Evolutionary conservation across 1,140 invertebrate genomes (phyloP).

Genomic region (Penaeus chinensis): DNA sequence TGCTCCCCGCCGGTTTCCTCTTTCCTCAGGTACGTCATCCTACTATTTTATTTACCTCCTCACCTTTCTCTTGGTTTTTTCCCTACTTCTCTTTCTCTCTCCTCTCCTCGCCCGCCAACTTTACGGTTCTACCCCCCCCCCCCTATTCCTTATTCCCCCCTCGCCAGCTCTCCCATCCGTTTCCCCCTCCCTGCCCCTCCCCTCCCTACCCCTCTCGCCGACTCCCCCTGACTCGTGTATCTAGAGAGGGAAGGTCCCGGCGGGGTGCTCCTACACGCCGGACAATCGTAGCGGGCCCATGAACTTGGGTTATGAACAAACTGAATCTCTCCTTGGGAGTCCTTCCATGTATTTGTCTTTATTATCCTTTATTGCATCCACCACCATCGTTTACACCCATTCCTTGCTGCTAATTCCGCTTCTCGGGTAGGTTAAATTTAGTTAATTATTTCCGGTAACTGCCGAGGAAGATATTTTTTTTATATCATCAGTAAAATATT

Average conservation of each 20-base stretch:
- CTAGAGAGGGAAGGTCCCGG: slow-evolving; percentile 38
- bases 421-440: no score
- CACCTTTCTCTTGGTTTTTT: slow-evolving; percentile 16
- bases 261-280: slow-evolving; percentile 50
- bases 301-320: slow-evolving; percentile 55
- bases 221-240: slow-evolving; percentile 51
- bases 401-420: no score
- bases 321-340: slow-evolving; percentile 43
- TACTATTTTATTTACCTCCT: not conserved
- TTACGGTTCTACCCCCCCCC: not conserved
- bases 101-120: not conserved
- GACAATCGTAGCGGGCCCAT: slow-evolving; percentile 45
- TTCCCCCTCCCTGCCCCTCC: not conserved
- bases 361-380: no score
- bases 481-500: no score
- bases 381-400: no score
- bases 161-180: not conserved
- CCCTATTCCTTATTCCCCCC: not conserved
- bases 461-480: no score
- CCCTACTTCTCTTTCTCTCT: slow-evolving; percentile 4
- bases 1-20: no score
- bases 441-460: no score
- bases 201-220: slow-evolving; percentile 14
- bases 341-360: not conserved
- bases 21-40: no score